These are phyloP conservation scores for Perdix hodgsoniae DNA, from an alignment of 2,797 vertebrate species.

Conservation along the genomic window DNA sequence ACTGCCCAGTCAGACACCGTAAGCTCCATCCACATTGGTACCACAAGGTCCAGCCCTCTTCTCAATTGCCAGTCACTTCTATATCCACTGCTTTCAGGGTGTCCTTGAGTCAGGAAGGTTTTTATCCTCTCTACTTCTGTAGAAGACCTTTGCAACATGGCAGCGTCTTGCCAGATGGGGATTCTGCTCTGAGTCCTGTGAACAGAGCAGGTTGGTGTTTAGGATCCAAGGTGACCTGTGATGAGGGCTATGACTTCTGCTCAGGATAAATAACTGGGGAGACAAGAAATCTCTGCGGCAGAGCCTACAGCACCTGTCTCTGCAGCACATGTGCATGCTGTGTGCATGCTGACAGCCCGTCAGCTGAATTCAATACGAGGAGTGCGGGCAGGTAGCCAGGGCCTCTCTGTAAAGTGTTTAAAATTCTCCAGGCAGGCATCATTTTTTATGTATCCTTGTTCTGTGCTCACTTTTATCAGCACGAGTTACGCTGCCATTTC, in stretches of 20 bases:
- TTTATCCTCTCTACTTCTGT: rapidly evolving
- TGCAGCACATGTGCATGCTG: rapidly evolving
- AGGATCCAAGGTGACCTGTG: neutral
- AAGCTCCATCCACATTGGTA: rapidly evolving
- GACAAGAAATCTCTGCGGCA: neutral
- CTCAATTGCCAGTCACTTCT: rapidly evolving
- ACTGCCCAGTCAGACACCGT: neutral
- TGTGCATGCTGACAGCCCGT: neutral
- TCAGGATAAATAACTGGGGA: rapidly evolving
- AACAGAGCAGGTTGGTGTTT: neutral
- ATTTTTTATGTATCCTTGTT: neutral
- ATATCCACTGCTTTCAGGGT: neutral
- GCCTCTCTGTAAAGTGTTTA: neutral
- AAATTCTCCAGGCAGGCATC: neutral
- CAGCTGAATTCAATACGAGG: rapidly evolving
- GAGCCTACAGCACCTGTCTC: rapidly evolving
- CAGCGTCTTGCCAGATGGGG: neutral
- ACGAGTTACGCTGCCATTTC: neutral
- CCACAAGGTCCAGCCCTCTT: neutral
- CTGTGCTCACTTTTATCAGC: neutral
- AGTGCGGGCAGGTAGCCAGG: neutral
- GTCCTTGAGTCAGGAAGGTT: neutral
- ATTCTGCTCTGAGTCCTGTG: neutral
- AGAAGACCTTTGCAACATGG: neutral
- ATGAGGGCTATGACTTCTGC: neutral